A percentile compares a stretch with the other conserved stretches of the same genome.
Conservation (phyloP, 2,888 invertebrate species). For the Diloba caeruleocephala region DNA sequence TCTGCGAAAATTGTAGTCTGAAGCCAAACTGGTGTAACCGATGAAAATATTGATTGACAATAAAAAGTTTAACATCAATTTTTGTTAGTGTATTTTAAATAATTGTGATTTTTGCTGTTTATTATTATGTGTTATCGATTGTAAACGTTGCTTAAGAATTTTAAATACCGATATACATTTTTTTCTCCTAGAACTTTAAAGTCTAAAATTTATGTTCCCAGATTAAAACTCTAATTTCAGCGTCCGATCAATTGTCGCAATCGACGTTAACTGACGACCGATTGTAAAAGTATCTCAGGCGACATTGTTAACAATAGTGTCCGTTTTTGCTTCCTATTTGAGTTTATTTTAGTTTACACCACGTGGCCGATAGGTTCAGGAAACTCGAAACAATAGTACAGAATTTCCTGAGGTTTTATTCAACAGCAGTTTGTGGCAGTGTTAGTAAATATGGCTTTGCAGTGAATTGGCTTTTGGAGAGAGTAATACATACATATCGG, state of each 20-base stretch:
- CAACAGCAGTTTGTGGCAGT: conserved; percentile 35
- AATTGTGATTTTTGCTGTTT: neutral
- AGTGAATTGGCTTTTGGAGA: conserved; percentile 1
- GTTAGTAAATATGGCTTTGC: conserved; percentile 42
- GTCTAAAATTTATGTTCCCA: too few species aligned
- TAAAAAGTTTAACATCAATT: too few species aligned
- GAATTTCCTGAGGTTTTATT: conserved; percentile 42
- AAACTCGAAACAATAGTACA: conserved; percentile 48
- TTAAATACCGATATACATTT: too few species aligned
- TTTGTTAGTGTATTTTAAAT: neutral
- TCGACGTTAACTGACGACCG: conserved; percentile 35
- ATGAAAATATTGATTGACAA: too few species aligned
- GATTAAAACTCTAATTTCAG: conserved; percentile 9
- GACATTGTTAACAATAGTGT: conserved; percentile 24
- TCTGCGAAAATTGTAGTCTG: neutral
- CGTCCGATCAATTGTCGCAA: conserved; percentile 42
- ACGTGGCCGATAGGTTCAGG: conserved; percentile 33
- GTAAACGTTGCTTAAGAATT: too few species aligned
- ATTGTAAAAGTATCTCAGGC: conserved; percentile 37
- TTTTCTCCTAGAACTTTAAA: too few species aligned
- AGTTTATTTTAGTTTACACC: conserved; percentile 37
- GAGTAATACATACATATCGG: too few species aligned
- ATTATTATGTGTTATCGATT: too few species aligned
- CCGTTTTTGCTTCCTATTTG: conserved; percentile 38
- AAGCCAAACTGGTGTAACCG: neutral